Conservation (phyloP, 1,140 invertebrate species). For the Penaeus indicus region DNA sequence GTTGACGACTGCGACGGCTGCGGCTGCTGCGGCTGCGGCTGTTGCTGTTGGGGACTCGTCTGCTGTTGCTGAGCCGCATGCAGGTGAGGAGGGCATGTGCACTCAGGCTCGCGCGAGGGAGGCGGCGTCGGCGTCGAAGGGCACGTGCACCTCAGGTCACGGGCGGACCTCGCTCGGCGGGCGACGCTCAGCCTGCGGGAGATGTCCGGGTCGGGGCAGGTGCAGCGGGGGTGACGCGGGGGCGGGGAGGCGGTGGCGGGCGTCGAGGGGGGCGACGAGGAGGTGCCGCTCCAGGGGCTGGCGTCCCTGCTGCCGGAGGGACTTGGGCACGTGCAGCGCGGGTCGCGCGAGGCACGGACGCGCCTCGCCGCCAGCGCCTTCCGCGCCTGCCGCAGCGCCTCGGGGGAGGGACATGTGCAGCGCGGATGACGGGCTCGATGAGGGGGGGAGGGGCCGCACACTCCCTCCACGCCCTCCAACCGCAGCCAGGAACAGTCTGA, state of each 20-base stretch:
- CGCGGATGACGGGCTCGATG: constrained; percentile 47
- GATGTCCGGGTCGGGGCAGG: constrained; percentile 47
- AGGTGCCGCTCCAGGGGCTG: constrained; percentile 53
- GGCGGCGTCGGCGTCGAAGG: constrained; percentile 35
- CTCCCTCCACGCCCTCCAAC: constrained; percentile 49
- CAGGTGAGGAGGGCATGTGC: constrained; percentile 47
- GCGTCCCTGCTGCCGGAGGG: constrained; percentile 48
- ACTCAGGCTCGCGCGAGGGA: constrained; percentile 29
- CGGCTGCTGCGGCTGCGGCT: not conserved
- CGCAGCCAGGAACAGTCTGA: constrained; percentile 59
- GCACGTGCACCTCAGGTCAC: constrained; percentile 51
- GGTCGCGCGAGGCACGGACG: constrained; percentile 39
- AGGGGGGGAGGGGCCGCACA: constrained; percentile 26
- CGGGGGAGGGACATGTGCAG: constrained; percentile 54
- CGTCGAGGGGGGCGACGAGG: constrained; percentile 52
- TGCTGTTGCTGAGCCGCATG: not conserved
- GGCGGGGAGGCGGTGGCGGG: constrained; percentile 52
- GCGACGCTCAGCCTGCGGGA: constrained; percentile 2
- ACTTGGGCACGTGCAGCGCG: constrained; percentile 54
- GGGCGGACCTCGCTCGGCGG: constrained; percentile 35
- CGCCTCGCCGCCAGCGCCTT: constrained; percentile 49
- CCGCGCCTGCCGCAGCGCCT: constrained; percentile 53
- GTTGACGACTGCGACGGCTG: constrained; percentile 23
- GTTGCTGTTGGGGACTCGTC: too few relatives aligned
- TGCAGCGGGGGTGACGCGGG: constrained; percentile 55